These are phyloP conservation scores for Neoniphon sammara DNA, from an alignment of 2,797 vertebrate species.

Conservation along the genomic window DNA sequence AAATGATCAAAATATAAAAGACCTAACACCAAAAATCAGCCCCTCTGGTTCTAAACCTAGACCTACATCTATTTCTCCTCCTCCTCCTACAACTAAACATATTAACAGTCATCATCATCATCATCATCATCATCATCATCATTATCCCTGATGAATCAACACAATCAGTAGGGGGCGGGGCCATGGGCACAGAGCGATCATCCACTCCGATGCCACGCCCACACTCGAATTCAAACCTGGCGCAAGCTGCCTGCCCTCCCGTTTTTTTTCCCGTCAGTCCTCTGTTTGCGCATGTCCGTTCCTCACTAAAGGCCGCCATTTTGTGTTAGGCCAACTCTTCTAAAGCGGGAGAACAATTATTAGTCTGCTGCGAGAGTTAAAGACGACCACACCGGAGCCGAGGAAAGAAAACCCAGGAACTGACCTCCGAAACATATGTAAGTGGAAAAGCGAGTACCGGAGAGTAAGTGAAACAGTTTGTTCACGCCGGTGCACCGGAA, in stretches of 20 bases:
- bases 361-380: slow-evolving; percentile 64
- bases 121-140: background rate
- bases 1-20: no score
- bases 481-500: slow-evolving; percentile 75
- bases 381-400: slow-evolving; percentile 48
- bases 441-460: slow-evolving; percentile 57
- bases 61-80: no score
- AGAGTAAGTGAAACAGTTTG: slow-evolving; percentile 58
- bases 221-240: slow-evolving; percentile 75
- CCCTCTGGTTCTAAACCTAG: no score
- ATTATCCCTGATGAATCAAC: background rate
- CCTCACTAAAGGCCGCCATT: slow-evolving; percentile 87
- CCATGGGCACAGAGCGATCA: background rate
- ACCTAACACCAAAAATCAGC: no score
- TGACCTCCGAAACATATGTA: slow-evolving; percentile 58
- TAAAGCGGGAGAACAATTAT: slow-evolving; percentile 78
- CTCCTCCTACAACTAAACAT: no score
- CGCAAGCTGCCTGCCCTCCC: slow-evolving; percentile 65
- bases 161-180: no score
- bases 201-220: slow-evolving; percentile 57
- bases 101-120: no score
- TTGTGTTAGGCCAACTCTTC: slow-evolving; percentile 89
- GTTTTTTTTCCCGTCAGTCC: slow-evolving; percentile 34
- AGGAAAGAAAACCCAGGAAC: slow-evolving; percentile 1
- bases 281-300: slow-evolving; percentile 84